phyloP scores from a whole-genome alignment of 2,113 vertebrate species.

The Campylomormyrus numenius region DNA sequence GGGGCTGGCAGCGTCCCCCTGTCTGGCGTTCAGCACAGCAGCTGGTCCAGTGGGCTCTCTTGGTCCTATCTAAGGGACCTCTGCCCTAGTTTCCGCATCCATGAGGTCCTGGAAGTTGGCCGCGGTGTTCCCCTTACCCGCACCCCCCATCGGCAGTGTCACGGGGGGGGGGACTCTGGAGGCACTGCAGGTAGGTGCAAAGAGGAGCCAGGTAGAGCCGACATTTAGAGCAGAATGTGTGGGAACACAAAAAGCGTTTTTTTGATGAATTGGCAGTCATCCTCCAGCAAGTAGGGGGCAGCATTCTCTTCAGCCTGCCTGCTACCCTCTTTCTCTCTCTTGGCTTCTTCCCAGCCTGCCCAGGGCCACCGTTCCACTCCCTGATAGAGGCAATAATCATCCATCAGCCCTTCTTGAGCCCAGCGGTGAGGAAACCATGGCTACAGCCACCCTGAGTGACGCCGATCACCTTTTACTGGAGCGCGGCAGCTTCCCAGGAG shows the following conservation, averaged over 20 bases:
- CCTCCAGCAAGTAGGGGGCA: background rate
- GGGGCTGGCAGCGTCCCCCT: background rate
- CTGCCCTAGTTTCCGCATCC: background rate
- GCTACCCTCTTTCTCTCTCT: background rate
- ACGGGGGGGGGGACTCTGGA: background rate
- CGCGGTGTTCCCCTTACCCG: background rate
- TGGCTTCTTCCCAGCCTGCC: background rate
- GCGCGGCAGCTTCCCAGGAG: background rate
- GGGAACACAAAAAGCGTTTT: background rate
- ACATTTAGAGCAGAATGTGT: background rate
- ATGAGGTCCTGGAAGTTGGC: background rate
- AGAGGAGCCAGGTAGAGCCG: background rate
- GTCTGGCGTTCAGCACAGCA: background rate
- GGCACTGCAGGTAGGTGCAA: background rate
- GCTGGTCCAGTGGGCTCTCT: background rate
- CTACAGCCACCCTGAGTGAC: background rate
- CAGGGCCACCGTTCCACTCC: background rate
- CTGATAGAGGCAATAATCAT: background rate
- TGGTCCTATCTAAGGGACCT: background rate
- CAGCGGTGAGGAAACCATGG: background rate
- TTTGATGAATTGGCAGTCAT: background rate
- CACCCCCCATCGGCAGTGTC: background rate
- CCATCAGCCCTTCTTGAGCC: background rate
- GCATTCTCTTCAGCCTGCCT: background rate
- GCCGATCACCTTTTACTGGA: background rate